These are phyloP conservation scores for Tribolium castaneum DNA, from an alignment of 1,140 invertebrate genomes.

Conservation along the genomic window DNA sequence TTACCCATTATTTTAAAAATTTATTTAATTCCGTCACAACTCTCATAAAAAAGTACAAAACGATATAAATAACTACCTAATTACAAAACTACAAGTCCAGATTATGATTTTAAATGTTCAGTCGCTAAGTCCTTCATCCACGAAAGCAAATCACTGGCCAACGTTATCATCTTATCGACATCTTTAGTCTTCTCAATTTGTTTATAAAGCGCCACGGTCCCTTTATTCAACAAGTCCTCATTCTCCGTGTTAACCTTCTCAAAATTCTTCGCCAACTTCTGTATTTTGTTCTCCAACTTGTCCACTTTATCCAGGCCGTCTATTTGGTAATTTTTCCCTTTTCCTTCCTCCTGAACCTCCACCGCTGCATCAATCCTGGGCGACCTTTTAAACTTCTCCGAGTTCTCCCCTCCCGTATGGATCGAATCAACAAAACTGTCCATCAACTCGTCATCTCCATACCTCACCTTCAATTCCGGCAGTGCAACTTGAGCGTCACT, in stretches of 20 bases:
- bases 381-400: conserved; percentile 41
- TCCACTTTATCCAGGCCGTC: conserved; percentile 22
- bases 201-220: conserved; percentile 43
- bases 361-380: conserved; percentile 2
- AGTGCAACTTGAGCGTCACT: conserved; percentile 37
- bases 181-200: conserved; percentile 40
- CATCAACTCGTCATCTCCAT: conserved; percentile 30
- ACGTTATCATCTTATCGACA: conserved; percentile 11
- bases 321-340: background rate
- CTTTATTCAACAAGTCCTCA: conserved; percentile 46
- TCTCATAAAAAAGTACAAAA: conserved; percentile 20
- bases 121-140: conserved; percentile 41
- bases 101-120: background rate
- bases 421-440: conserved; percentile 38
- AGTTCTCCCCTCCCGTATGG: conserved; percentile 2
- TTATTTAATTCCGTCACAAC: background rate
- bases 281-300: conserved; percentile 47
- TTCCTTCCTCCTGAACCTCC: background rate
- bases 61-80: background rate
- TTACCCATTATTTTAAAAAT: background rate
- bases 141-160: conserved; percentile 26
- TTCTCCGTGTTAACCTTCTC: conserved; percentile 45
- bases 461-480: background rate
- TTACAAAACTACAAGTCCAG: background rate
- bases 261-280: conserved; percentile 48